phyloP scores from a whole-genome alignment of 1,140 invertebrate species.

The Apolygus lucorum region DNA sequence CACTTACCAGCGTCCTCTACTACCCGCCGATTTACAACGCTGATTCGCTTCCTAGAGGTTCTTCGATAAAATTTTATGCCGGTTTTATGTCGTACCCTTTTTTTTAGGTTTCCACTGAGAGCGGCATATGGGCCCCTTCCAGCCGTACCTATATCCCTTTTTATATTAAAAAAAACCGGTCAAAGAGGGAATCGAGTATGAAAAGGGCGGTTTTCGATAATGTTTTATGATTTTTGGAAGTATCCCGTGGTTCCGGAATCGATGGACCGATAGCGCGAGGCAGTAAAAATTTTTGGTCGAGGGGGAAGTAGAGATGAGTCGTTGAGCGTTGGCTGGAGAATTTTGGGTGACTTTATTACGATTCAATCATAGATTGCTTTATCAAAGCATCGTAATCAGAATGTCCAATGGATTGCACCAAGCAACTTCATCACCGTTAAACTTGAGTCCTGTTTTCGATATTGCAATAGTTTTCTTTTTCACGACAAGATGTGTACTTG shows the following conservation, averaged over 20 bases:
- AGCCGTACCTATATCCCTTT: background rate
- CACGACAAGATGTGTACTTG: no score
- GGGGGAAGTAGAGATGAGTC: background rate
- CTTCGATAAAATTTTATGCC: background rate
- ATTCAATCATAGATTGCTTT: no score
- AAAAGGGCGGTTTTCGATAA: background rate
- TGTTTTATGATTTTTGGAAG: background rate
- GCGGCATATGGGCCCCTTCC: background rate
- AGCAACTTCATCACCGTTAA: no score
- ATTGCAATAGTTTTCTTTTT: no score
- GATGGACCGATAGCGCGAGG: background rate
- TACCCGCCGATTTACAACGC: background rate
- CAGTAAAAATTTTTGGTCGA: background rate
- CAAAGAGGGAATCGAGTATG: no score
- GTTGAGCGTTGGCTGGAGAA: no score
- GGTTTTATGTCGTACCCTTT: background rate
- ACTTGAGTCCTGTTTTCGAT: no score
- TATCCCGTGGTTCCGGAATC: background rate
- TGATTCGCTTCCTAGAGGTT: background rate
- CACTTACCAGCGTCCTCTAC: background rate
- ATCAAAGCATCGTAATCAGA: no score
- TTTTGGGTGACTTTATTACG: no score
- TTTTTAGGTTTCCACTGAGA: background rate
- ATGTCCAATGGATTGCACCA: no score
- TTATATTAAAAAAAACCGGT: background rate